Evolutionary conservation across 2,888 invertebrate species (phyloP), one percentile per base, ranked within the genome.

Genomic region (Hedychridium roseum): DNA sequence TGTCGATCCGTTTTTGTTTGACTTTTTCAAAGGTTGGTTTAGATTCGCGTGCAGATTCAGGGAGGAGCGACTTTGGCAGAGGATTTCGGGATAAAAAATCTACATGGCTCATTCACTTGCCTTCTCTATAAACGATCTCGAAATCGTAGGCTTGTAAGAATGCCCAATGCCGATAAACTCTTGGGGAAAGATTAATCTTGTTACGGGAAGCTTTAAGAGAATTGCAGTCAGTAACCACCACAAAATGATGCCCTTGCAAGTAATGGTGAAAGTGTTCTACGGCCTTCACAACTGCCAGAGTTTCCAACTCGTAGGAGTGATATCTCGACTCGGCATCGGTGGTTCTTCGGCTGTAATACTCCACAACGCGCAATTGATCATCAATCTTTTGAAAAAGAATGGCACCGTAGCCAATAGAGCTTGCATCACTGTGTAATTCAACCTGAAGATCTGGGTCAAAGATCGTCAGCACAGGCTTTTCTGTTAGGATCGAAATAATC

Each of bases 191-290:
- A n/a, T 71, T 57, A 1, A 27, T 55, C 41, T 70, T 67, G 0
- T 42, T 50, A 21, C 55, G 55, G 1, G 66, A 58, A 0, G 56
- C 48, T 32, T 56, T 59, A n/a, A 66, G 43, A 4, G 57, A 60
- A 31, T 63, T 57, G 37, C 65, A 69, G 38, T 75, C 73, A 3
- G 72, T 73, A 2, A 69, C 15, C 35, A 68, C 50, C 5, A 42
- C 53, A 35, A 70, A 68, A 3, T 28, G 37, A n/a, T 45, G 39
- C 2, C 60, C 58, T n/a, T 58, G 57, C 1, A 70, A 23, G 30
- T 69, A 72, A 4, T 43, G 20, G 2, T 21, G 42, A 21, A 42
- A 47, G 34, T 43, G 44, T 38, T 43, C 37, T 15, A 47, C 14
- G 2, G 49, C 23, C 9, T 44, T 43, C 7, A 55, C 57, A 5